Percentiles rank a stretch among this genome's conserved stretches.
phyloP scores from a whole-genome alignment of 2,797 vertebrate genomes.

The Enteromius fasciolatus region DNA sequence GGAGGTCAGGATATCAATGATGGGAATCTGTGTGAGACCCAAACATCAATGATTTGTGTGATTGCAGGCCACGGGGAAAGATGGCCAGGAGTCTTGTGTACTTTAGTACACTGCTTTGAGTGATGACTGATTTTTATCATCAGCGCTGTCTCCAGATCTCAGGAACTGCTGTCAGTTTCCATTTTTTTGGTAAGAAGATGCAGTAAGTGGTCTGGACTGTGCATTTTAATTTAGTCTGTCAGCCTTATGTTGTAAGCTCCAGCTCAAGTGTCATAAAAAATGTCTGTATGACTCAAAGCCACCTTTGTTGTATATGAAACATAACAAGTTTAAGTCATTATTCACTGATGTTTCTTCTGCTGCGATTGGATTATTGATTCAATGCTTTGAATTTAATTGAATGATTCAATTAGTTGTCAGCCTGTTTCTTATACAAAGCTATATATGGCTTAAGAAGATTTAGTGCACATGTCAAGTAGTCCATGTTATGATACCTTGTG shows the following conservation, averaged over 20 bases:
- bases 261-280: background rate
- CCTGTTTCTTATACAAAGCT: background rate
- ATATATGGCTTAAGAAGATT: background rate
- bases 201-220: background rate
- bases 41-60: constrained; percentile 34
- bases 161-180: constrained; percentile 2
- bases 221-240: background rate
- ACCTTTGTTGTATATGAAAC: background rate
- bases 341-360: background rate
- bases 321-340: background rate
- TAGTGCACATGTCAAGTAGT: background rate
- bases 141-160: constrained; percentile 14
- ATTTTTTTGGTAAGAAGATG: constrained; percentile 10
- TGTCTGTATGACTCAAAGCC: background rate
- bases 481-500: background rate
- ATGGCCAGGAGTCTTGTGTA: constrained; percentile 26
- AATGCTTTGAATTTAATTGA: background rate
- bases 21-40: constrained; percentile 42
- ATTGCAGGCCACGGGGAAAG: constrained; percentile 13
- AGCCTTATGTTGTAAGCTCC: background rate
- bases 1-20: constrained; percentile 43
- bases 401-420: background rate
- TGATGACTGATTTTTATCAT: constrained; percentile 37
- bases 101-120: background rate
- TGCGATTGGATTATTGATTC: background rate